phyloP scores from a whole-genome alignment of 2,888 invertebrate genomes.

The Drosophila pegasa region DNA sequence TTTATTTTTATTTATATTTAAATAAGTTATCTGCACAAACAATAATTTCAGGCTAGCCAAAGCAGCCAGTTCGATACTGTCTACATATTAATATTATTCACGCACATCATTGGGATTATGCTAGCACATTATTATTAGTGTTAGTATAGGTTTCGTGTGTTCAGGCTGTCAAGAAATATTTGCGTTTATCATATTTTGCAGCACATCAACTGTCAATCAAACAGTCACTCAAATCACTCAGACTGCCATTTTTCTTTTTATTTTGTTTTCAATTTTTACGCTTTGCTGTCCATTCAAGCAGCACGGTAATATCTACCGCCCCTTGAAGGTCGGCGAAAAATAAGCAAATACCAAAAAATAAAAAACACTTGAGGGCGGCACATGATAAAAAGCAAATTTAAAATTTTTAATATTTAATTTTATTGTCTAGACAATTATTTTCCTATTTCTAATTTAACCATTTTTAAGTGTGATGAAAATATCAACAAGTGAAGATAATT shows the following conservation, averaged over 20 bases:
- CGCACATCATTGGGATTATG: too few species aligned
- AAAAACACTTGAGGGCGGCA: slow-evolving; percentile 66
- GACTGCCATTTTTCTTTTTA: slow-evolving; percentile 27
- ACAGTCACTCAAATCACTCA: slow-evolving; percentile 51
- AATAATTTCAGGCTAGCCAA: too few species aligned
- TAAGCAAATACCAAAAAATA: slow-evolving; percentile 13
- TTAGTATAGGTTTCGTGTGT: slow-evolving; percentile 3
- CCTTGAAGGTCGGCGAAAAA: slow-evolving; percentile 64
- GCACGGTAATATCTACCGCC: slow-evolving; percentile 69
- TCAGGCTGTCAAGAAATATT: slow-evolving; percentile 25
- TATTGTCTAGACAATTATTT: slow-evolving; percentile 41
- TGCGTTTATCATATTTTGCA: slow-evolving; percentile 18
- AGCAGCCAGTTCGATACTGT: too few species aligned
- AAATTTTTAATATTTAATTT: slow-evolving; percentile 14
- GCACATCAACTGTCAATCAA: slow-evolving; percentile 58
- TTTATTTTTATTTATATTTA: too few species aligned
- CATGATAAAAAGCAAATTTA: slow-evolving; percentile 15
- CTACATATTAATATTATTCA: too few species aligned
- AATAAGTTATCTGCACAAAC: too few species aligned
- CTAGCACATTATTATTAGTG: neutral
- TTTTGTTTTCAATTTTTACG: slow-evolving; percentile 19
- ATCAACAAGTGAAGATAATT: slow-evolving; percentile 4
- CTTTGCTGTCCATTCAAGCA: slow-evolving; percentile 70
- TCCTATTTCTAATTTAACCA: neutral
- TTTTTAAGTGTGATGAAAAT: neutral